Evolutionary conservation across 2,888 invertebrate genomes (phyloP).

Genomic region (Caenorhabditis imperialis): DNA sequence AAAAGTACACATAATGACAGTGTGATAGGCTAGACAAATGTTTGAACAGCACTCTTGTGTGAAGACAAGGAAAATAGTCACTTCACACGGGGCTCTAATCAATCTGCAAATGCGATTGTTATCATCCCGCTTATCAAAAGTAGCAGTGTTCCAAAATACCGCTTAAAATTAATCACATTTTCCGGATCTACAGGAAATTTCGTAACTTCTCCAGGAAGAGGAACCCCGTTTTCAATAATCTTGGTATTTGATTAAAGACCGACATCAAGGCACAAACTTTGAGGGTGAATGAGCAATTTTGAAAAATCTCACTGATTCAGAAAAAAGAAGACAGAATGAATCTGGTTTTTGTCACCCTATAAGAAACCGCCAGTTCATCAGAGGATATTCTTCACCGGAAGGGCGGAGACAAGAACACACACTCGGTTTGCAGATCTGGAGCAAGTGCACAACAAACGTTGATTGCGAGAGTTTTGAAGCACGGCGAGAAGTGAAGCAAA

Average conservation of each 20-base stretch:
- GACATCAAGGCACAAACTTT: too few relatives aligned
- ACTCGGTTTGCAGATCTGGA: slow-evolving; percentile 3
- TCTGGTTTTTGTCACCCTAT: background rate
- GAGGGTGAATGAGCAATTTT: too few relatives aligned
- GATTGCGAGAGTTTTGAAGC: background rate
- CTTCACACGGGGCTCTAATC: too few relatives aligned
- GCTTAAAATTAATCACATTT: too few relatives aligned
- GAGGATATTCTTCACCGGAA: slow-evolving; percentile 50
- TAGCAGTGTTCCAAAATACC: too few relatives aligned
- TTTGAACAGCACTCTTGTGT: slow-evolving; percentile 33
- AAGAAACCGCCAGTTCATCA: slow-evolving; percentile 36
- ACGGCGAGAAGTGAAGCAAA: background rate
- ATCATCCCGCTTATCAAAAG: too few relatives aligned
- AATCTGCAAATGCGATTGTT: too few relatives aligned
- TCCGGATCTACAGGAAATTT: too few relatives aligned
- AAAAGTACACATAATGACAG: background rate
- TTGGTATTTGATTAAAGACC: too few relatives aligned
- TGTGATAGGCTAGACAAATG: slow-evolving; percentile 17
- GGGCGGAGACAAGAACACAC: slow-evolving; percentile 6
- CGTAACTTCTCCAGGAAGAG: too few relatives aligned
- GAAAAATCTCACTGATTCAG: background rate
- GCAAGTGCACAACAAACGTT: background rate
- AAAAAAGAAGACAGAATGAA: background rate
- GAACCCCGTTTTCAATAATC: too few relatives aligned
- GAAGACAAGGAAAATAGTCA: too few relatives aligned